Conservation (phyloP, 2,113 vertebrate species). For the Tetrax tetrax region DNA sequence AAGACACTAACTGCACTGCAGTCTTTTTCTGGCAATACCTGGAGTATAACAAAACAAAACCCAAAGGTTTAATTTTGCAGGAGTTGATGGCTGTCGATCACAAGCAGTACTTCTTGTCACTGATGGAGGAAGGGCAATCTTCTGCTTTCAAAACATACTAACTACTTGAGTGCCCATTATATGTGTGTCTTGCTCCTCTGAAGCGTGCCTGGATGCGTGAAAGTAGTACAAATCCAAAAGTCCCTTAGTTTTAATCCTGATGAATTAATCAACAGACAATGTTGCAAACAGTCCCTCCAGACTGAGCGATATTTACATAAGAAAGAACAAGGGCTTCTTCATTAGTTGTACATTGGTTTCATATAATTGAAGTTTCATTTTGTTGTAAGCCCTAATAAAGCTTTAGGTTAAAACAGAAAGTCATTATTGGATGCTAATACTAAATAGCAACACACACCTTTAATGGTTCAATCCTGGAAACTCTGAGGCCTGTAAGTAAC, state of each 20-base stretch:
- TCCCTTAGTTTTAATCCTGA: background rate
- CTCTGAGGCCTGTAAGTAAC: background rate
- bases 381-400: background rate
- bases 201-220: background rate
- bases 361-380: conserved; percentile 7
- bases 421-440: background rate
- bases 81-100: background rate
- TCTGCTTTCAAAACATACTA: background rate
- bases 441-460: background rate
- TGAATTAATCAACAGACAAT: conserved; percentile 28
- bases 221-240: background rate
- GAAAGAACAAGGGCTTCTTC: background rate
- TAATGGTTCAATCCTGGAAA: background rate
- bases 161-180: background rate
- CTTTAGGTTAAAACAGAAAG: conserved; percentile 11
- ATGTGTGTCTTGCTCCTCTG: background rate
- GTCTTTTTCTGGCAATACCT: background rate
- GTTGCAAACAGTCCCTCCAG: background rate
- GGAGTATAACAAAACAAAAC: background rate
- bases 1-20: background rate
- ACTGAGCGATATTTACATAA: background rate
- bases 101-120: background rate
- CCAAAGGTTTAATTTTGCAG: background rate
- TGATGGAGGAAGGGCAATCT: background rate
- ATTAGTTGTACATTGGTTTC: background rate